Evolutionary conservation across 2,888 invertebrate genomes (phyloP).

Genomic region (Phalangium opilio): DNA sequence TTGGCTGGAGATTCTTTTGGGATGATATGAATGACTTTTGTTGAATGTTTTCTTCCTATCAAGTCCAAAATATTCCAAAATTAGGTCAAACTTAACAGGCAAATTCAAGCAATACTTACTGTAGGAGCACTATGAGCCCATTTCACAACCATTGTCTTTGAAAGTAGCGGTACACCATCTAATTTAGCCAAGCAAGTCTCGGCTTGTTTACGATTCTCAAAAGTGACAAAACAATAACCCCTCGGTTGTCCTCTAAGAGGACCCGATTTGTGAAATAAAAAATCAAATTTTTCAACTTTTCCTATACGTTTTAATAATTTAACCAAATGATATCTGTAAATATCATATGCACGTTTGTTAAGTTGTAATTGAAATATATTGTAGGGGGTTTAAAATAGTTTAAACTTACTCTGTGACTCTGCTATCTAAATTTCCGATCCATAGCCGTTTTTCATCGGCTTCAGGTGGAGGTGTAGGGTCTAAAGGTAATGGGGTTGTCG

Average conservation of each 20-base stretch:
- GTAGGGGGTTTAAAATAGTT: neutral
- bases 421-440: constrained; percentile 83
- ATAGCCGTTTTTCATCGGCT: constrained; percentile 53
- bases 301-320: constrained; percentile 92
- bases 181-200: constrained; percentile 51
- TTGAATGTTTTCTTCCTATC: too few relatives aligned
- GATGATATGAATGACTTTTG: too few relatives aligned
- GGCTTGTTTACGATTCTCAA: constrained; percentile 48
- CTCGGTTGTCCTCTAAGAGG: constrained; percentile 74
- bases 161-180: constrained; percentile 57
- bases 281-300: constrained; percentile 84
- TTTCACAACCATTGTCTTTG: constrained; percentile 55
- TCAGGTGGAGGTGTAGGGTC: constrained; percentile 22
- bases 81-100: neutral
- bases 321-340: constrained; percentile 53
- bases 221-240: constrained; percentile 87
- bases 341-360: neutral
- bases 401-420: constrained; percentile 81
- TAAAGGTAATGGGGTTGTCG: constrained; percentile 20
- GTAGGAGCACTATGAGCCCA: constrained; percentile 21
- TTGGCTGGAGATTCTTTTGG: too few relatives aligned
- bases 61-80: too few relatives aligned
- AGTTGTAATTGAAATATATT: neutral
- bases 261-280: constrained; percentile 81
- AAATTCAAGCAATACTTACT: constrained; percentile 5